Conservation (phyloP, 2,888 invertebrate species). For the Germaria angustata region DNA sequence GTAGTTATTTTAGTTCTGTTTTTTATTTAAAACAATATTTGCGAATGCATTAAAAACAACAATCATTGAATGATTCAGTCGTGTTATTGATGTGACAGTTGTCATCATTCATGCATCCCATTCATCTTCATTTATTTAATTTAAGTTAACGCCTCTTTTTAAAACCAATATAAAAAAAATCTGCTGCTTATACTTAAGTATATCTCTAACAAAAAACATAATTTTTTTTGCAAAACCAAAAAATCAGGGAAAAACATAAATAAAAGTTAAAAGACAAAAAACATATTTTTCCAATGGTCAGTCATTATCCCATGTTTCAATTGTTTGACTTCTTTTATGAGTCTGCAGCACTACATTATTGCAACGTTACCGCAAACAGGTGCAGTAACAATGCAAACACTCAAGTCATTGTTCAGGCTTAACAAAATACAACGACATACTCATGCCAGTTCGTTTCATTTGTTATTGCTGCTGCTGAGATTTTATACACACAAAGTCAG, state of each 20-base stretch:
- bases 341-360: conserved; percentile 28
- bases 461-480: neutral
- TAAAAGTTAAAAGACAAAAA: conserved; percentile 18
- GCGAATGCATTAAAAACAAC: conserved; percentile 1
- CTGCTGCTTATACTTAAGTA: neutral
- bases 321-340: conserved; percentile 26
- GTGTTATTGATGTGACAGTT: conserved; percentile 57
- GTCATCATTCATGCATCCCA: conserved; percentile 29
- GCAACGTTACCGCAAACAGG: conserved; percentile 63
- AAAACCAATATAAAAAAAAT: conserved; percentile 27
- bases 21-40: neutral
- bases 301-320: neutral
- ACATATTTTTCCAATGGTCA: conserved; percentile 41
- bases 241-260: conserved; percentile 9
- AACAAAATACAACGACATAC: conserved; percentile 38
- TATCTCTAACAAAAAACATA: neutral
- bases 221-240: conserved; percentile 18
- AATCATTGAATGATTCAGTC: conserved; percentile 29
- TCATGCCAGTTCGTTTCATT: conserved; percentile 55
- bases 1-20: neutral
- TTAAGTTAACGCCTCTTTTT: conserved; percentile 23
- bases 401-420: conserved; percentile 39
- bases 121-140: conserved; percentile 43
- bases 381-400: conserved; percentile 63
- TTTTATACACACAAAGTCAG: neutral